Evolutionary conservation across 2,113 vertebrate genomes (phyloP).

Genomic region (Aspiorhynchus laticeps): DNA sequence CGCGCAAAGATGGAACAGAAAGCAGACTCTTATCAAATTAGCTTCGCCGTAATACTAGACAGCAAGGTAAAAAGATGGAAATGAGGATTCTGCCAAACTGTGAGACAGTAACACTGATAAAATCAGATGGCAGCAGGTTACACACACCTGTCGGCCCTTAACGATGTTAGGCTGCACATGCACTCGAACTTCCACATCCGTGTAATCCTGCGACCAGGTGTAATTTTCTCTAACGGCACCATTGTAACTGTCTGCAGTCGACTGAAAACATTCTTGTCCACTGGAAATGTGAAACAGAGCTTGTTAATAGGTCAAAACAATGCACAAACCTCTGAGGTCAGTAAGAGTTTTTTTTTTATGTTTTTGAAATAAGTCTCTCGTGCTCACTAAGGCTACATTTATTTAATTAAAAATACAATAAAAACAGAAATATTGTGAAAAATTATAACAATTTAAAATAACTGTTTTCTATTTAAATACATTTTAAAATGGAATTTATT

Average conservation of each 20-base stretch:
- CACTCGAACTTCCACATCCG: conserved; percentile 91
- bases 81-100: background rate
- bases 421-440: too few species aligned
- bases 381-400: background rate
- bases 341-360: background rate
- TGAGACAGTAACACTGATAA: background rate
- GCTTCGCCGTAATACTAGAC: background rate
- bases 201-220: conserved; percentile 92
- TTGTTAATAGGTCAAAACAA: background rate
- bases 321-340: background rate
- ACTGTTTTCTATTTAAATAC: too few species aligned
- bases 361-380: background rate
- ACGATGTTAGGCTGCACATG: conserved; percentile 83
- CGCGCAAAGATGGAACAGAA: background rate
- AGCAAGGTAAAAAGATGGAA: background rate
- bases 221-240: conserved; percentile 88
- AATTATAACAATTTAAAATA: too few species aligned
- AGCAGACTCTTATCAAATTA: background rate
- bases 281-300: conserved; percentile 56
- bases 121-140: background rate
- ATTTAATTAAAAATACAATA: too few species aligned
- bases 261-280: conserved; percentile 80
- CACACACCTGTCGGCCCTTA: conserved; percentile 92
- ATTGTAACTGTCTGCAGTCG: conserved; percentile 91
- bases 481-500: too few species aligned